Evolutionary conservation across 2,113 vertebrate species (phyloP).

Genomic region (Apistogramma diplotaenia): DNA sequence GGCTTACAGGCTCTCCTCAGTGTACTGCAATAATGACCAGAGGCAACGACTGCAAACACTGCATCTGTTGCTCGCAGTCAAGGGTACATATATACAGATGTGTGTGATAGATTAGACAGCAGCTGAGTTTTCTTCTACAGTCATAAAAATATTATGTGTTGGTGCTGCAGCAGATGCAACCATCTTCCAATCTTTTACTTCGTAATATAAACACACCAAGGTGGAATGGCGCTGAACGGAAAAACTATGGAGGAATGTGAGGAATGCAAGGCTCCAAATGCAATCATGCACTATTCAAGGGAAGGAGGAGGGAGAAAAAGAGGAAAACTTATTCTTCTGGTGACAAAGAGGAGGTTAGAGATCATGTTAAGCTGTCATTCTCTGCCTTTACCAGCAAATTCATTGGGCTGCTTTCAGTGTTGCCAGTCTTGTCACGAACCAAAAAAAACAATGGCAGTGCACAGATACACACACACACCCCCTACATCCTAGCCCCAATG

Average conservation of each 20-base stretch:
- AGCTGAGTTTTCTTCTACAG: neutral
- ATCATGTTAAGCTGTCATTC: constrained; percentile 10
- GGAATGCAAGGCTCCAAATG: constrained; percentile 49
- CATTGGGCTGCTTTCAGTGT: constrained; percentile 22
- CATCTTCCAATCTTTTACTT: neutral
- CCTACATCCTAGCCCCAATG: neutral
- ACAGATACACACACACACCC: neutral
- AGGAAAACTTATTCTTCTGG: neutral
- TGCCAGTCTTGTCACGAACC: constrained; percentile 35
- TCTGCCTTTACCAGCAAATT: constrained; percentile 28
- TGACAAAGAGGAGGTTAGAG: constrained; percentile 30
- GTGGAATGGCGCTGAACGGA: constrained; percentile 28
- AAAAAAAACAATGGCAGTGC: constrained; percentile 21
- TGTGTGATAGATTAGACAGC: neutral
- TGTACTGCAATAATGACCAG: neutral
- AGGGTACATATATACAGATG: neutral
- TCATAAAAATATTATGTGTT: neutral
- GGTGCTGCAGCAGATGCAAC: neutral
- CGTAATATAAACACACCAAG: constrained; percentile 34
- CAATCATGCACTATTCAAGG: constrained; percentile 43
- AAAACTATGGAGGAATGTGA: constrained; percentile 43
- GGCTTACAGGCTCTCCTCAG: neutral
- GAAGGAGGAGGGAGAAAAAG: neutral
- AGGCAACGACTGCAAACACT: neutral
- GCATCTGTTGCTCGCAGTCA: neutral